Conservation (phyloP, 1,140 invertebrate genomes). For the Eueides isabella region DNA sequence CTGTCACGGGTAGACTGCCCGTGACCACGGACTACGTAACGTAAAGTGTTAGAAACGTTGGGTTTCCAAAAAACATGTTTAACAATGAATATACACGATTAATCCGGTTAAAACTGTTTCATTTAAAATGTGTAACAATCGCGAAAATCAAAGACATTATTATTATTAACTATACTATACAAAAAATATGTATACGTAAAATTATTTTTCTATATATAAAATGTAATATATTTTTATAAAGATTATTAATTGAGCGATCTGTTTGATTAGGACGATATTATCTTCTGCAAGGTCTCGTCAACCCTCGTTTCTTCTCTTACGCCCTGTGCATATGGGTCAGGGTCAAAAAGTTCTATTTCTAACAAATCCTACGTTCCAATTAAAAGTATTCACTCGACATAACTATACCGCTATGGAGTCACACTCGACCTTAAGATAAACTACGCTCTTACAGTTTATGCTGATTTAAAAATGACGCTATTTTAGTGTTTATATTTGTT, state of each 20-base stretch:
- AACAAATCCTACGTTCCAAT: slow-evolving; percentile 37
- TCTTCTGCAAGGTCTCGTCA: slow-evolving; percentile 24
- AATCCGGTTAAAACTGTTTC: too few species aligned
- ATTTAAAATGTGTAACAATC: too few species aligned
- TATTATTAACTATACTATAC: too few species aligned
- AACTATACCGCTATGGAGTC: slow-evolving; percentile 18
- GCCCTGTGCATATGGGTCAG: slow-evolving; percentile 38
- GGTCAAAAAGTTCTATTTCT: slow-evolving; percentile 43
- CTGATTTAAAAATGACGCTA: background rate
- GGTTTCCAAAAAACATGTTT: too few species aligned
- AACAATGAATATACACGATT: too few species aligned
- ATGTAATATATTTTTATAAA: background rate
- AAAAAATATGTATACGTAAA: too few species aligned
- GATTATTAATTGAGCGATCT: background rate
- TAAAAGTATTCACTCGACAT: slow-evolving; percentile 25
- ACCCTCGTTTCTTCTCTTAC: slow-evolving; percentile 21
- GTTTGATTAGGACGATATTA: slow-evolving; percentile 17
- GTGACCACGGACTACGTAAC: too few species aligned
- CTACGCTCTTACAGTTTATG: slow-evolving; percentile 15
- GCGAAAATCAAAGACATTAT: too few species aligned
- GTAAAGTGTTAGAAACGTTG: too few species aligned
- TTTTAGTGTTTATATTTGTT: background rate
- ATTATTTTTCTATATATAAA: too few species aligned
- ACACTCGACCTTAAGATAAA: slow-evolving; percentile 29
- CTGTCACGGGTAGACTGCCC: too few species aligned